A percentile compares a stretch with the other conserved stretches of the same genome.
These are phyloP conservation scores for Limenitis camilla DNA, from an alignment of 2,888 invertebrate genomes.

Conservation along the genomic window DNA sequence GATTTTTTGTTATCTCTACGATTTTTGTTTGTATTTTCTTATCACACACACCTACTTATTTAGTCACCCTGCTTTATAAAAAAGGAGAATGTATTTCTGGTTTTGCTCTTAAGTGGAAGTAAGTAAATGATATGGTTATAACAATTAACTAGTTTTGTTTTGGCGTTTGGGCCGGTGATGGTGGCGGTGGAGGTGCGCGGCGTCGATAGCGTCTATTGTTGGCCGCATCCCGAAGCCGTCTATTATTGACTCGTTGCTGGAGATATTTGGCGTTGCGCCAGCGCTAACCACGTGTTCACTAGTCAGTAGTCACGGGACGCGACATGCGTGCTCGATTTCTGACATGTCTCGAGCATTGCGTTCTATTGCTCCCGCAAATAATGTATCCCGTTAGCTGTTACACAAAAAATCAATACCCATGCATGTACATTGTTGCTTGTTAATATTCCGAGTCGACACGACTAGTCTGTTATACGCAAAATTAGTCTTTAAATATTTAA, in stretches of 20 bases:
- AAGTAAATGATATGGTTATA: no score
- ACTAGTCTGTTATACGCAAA: no score
- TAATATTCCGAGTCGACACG: not conserved
- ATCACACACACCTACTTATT: constrained; percentile 24
- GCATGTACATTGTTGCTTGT: not conserved
- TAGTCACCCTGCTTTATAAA: constrained; percentile 1
- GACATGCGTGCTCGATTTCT: constrained; percentile 44
- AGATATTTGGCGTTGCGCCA: constrained; percentile 70
- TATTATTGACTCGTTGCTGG: constrained; percentile 74
- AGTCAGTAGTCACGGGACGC: constrained; percentile 64
- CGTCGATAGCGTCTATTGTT: constrained; percentile 66
- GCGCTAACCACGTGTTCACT: constrained; percentile 63
- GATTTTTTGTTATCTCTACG: constrained; percentile 9
- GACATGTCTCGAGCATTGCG: constrained; percentile 35
- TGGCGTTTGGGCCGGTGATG: not conserved
- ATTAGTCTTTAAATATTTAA: no score
- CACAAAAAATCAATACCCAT: not conserved
- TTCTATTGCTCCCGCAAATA: constrained; percentile 20
- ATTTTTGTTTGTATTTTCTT: constrained; percentile 21
- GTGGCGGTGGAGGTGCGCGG: not conserved
- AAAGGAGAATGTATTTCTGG: no score
- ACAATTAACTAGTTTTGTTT: not conserved
- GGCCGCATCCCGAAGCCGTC: constrained; percentile 71
- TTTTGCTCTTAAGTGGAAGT: no score
- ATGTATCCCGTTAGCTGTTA: not conserved